Percentiles rank a stretch among this genome's conserved stretches.
Conservation (phyloP, 2,888 invertebrate genomes). For the Caenorhabditis angaria region DNA sequence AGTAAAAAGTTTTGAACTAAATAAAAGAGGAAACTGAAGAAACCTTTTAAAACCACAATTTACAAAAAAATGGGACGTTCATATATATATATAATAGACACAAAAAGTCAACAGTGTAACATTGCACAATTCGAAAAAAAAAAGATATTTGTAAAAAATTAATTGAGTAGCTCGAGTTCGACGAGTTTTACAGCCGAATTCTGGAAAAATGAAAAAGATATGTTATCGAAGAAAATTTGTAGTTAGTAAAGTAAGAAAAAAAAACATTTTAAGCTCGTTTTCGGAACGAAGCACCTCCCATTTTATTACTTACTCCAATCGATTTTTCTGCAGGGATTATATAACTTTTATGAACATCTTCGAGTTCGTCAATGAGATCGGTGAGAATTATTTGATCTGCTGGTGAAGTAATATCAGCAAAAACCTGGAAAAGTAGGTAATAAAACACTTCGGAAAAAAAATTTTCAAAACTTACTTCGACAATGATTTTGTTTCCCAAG, state of each 20-base stretch:
- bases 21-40: neutral
- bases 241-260: neutral
- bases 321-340: neutral
- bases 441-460: neutral
- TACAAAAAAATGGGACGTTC: too few relatives aligned
- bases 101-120: too few relatives aligned
- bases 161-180: too few relatives aligned
- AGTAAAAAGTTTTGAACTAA: neutral
- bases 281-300: neutral
- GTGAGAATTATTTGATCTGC: neutral
- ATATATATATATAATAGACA: too few relatives aligned
- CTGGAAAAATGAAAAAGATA: conserved; percentile 5
- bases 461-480: conserved; percentile 23
- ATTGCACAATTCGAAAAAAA: conserved; percentile 10
- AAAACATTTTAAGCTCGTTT: too few relatives aligned
- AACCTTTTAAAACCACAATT: conserved; percentile 12
- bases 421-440: neutral
- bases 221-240: neutral
- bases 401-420: neutral
- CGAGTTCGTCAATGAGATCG: neutral
- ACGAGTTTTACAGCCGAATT: too few relatives aligned
- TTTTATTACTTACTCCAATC: neutral
- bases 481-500: conserved; percentile 25
- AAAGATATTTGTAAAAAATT: neutral
- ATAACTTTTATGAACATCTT: conserved; percentile 5